These are phyloP conservation scores for Linnaemya vulpina DNA, from an alignment of 2,888 invertebrate species.

Conservation along the genomic window DNA sequence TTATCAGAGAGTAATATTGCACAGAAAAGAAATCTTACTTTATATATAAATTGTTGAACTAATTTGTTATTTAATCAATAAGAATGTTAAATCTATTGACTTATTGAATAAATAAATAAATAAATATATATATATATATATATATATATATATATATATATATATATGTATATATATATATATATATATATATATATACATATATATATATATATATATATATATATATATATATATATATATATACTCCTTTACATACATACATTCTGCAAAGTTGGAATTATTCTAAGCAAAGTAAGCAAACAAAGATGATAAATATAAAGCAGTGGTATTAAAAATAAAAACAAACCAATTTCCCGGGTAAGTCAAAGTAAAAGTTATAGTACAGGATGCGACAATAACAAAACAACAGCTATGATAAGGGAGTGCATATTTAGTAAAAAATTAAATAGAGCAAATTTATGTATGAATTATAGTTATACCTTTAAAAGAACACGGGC, in stretches of 20 bases:
- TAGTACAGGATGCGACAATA: constrained; percentile 62
- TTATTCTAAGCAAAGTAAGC: background rate
- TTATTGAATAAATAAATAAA: no score
- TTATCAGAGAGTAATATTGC: no score
- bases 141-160: no score
- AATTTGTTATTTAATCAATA: no score
- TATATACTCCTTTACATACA: background rate
- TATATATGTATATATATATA: no score
- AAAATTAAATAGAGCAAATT: constrained; percentile 35
- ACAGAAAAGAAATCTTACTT: no score
- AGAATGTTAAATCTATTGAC: no score
- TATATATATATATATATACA: no score
- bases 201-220: background rate
- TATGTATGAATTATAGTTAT: constrained; percentile 25
- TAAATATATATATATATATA: no score
- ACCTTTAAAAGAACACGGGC: constrained; percentile 45
- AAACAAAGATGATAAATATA: constrained; percentile 39
- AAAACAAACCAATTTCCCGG: constrained; percentile 54
- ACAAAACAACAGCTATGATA: constrained; percentile 31
- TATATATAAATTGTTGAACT: no score
- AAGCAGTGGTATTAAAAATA: constrained; percentile 25
- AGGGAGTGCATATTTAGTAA: constrained; percentile 49
- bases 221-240: no score
- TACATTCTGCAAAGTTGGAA: constrained; percentile 9
- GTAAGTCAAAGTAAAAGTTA: constrained; percentile 65